Percentiles rank a stretch among this genome's conserved stretches.
These are phyloP conservation scores for Phragmatobia fuliginosa DNA, from an alignment of 2,888 invertebrate species.

Conservation along the genomic window DNA sequence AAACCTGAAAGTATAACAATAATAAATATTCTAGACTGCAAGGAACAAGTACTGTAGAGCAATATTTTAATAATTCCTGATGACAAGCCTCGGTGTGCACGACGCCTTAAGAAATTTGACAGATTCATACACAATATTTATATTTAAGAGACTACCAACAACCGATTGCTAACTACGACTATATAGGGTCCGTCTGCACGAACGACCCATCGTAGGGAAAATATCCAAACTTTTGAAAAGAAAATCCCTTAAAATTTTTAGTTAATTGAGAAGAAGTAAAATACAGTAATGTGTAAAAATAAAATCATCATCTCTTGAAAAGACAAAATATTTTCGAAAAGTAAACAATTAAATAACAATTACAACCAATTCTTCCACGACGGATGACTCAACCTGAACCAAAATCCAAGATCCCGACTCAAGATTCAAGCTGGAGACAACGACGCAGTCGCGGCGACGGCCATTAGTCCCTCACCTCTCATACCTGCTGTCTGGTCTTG, in stretches of 20 bases:
- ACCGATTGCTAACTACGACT: too few relatives aligned
- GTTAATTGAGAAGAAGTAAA: not conserved
- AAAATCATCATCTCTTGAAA: not conserved
- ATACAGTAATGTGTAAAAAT: not conserved
- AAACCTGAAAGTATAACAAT: not conserved
- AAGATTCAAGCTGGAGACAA: constrained; percentile 5
- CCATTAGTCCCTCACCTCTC: constrained; percentile 90
- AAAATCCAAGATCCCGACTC: not conserved
- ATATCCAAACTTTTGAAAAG: not conserved
- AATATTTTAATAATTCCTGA: not conserved
- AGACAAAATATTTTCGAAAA: not conserved
- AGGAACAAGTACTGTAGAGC: not conserved
- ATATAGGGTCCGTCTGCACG: too few relatives aligned
- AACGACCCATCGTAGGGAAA: not conserved
- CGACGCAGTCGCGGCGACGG: constrained; percentile 53
- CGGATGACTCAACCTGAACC: not conserved
- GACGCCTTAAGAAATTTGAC: not conserved
- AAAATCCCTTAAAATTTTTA: not conserved
- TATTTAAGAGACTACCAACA: too few relatives aligned
- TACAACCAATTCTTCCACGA: not conserved
- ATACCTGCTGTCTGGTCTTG: constrained; percentile 96
- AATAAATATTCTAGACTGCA: not conserved
- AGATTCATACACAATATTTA: not conserved
- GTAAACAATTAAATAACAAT: not conserved
- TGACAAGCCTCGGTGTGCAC: not conserved